Percentiles rank a stretch among this genome's conserved stretches.
Evolutionary conservation across 2,888 invertebrate genomes (phyloP).

Genomic region (Serripes groenlandicus): DNA sequence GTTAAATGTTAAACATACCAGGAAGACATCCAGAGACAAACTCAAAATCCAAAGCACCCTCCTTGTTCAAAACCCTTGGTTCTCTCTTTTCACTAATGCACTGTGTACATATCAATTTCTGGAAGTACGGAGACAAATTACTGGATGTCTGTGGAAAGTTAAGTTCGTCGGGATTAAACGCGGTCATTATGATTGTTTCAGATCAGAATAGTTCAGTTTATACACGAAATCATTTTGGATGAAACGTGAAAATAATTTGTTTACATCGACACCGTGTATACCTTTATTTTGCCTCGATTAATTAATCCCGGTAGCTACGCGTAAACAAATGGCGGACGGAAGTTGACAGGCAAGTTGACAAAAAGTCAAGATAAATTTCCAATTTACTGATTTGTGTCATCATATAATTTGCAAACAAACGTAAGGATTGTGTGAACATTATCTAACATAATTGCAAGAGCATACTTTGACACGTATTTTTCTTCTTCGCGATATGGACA

Average conservation of each 20-base stretch:
- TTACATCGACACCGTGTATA: background rate
- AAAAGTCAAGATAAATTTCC: no score
- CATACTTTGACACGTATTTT: no score
- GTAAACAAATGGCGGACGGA: slow-evolving; percentile 21
- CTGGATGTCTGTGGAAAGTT: background rate
- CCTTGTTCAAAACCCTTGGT: slow-evolving; percentile 11
- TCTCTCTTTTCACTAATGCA: slow-evolving; percentile 24
- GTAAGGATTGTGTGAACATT: no score
- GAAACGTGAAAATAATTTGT: background rate
- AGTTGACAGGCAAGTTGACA: no score
- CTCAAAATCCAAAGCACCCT: slow-evolving; percentile 42
- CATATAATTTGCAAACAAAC: no score
- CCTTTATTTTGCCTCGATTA: background rate
- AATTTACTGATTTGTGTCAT: no score
- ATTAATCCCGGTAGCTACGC: slow-evolving; percentile 16
- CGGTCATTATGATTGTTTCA: background rate
- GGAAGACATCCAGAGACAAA: slow-evolving; percentile 39
- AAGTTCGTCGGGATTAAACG: background rate
- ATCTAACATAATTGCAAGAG: no score
- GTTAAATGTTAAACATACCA: no score
- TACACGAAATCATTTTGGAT: no score
- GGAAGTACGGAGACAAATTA: slow-evolving; percentile 39
- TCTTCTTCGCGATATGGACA: no score
- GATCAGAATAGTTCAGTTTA: no score
- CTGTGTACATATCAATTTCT: slow-evolving; percentile 23